A percentile compares a stretch with the other conserved stretches of the same genome.
phyloP scores from a whole-genome alignment of 2,888 invertebrate genomes.

The Macrosiphum euphorbiae region DNA sequence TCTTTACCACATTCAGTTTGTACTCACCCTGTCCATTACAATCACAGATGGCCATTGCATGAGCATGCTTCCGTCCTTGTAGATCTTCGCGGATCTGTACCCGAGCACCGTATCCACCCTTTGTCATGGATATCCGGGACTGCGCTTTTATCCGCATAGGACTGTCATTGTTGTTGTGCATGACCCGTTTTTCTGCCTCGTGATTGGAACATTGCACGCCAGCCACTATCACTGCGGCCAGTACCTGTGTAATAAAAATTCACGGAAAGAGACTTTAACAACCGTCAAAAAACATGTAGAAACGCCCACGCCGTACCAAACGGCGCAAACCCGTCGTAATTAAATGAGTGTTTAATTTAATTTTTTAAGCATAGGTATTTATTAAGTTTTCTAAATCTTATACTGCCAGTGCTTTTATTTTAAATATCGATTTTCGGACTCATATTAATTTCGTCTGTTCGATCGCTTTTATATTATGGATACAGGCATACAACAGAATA shows the following conservation, averaged over 20 bases:
- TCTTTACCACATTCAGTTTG: background rate
- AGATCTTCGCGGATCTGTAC: conserved; percentile 50
- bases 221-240: conserved; percentile 49
- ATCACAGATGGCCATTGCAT: conserved; percentile 58
- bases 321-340: background rate
- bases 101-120: conserved; percentile 50
- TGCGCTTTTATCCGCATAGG: conserved; percentile 46
- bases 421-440: background rate
- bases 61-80: conserved; percentile 52
- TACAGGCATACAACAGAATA: background rate
- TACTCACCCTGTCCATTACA: conserved; percentile 62
- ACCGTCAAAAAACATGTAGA: background rate
- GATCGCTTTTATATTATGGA: background rate
- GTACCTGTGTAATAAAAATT: conserved; percentile 31
- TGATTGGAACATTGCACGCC: conserved; percentile 58
- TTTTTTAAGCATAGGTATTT: background rate
- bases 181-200: background rate
- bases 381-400: background rate
- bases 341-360: background rate
- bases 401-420: background rate
- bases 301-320: background rate
- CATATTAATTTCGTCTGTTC: background rate
- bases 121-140: conserved; percentile 36
- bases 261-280: conserved; percentile 22
- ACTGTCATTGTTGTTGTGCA: conserved; percentile 20